These are phyloP conservation scores for Ataeniobius toweri DNA, from an alignment of 2,797 vertebrate genomes.

Conservation along the genomic window DNA sequence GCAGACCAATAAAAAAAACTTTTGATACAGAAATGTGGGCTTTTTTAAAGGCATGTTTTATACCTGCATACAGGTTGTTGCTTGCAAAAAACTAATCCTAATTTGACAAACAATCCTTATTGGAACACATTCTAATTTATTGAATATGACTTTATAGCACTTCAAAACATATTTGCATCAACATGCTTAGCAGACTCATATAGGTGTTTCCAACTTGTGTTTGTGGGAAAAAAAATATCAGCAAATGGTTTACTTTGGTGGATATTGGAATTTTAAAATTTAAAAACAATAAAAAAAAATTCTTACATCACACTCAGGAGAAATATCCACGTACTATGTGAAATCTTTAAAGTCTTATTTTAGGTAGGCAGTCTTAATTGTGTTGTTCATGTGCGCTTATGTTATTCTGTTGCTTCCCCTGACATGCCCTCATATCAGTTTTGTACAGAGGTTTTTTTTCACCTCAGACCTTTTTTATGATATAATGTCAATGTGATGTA, in stretches of 20 bases:
- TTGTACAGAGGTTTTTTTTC: background rate
- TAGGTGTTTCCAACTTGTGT: background rate
- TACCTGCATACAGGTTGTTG: too few species aligned
- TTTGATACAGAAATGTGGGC: too few species aligned
- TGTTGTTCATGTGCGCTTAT: background rate
- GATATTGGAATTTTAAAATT: background rate
- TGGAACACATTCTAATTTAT: too few species aligned
- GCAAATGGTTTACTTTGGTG: background rate
- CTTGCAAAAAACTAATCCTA: too few species aligned
- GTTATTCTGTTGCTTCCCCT: background rate
- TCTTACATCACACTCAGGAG: background rate
- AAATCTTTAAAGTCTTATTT: background rate
- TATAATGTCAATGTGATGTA: background rate
- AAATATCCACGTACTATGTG: background rate
- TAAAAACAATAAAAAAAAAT: background rate
- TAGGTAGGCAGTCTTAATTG: background rate
- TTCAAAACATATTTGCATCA: too few species aligned
- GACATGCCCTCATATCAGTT: too few species aligned
- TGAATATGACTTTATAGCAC: background rate
- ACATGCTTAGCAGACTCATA: background rate
- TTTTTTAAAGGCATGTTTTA: too few species aligned
- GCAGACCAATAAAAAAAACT: too few species aligned
- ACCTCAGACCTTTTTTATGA: background rate
- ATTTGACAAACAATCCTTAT: too few species aligned
- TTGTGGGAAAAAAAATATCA: background rate